Conservation (phyloP, 2,888 invertebrate genomes). For the Ommatoiulus sabulosus region DNA sequence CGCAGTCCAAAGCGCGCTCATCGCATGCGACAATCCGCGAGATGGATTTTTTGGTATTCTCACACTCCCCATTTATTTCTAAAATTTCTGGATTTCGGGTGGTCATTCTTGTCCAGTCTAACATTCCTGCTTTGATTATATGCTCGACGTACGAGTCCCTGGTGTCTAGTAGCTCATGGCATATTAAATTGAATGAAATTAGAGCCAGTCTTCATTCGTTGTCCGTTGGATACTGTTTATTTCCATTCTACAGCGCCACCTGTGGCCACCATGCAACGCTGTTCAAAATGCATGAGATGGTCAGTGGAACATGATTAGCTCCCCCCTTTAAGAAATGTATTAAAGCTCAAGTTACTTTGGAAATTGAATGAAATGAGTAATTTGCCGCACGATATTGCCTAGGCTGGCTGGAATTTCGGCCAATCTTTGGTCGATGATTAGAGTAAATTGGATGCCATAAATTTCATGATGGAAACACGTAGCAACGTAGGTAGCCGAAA, state of each 20-base stretch:
- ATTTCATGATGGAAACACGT: background rate
- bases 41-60: background rate
- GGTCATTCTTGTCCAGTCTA: background rate
- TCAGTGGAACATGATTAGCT: background rate
- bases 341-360: background rate
- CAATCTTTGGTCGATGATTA: slow-evolving; percentile 4
- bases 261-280: no score
- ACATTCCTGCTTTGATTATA: background rate
- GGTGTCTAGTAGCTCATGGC: background rate
- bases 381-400: background rate
- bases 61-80: background rate
- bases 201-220: background rate
- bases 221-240: background rate
- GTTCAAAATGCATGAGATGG: background rate
- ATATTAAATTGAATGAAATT: background rate
- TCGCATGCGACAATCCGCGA: background rate
- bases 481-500: background rate
- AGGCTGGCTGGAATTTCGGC: background rate
- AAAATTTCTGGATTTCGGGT: background rate
- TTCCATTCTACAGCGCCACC: background rate
- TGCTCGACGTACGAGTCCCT: background rate
- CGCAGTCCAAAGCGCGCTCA: background rate
- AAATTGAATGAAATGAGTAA: background rate
- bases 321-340: background rate
- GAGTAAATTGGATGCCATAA: background rate